phyloP scores from a whole-genome alignment of 2,797 vertebrate genomes.

The Craterocephalus amniculus region DNA sequence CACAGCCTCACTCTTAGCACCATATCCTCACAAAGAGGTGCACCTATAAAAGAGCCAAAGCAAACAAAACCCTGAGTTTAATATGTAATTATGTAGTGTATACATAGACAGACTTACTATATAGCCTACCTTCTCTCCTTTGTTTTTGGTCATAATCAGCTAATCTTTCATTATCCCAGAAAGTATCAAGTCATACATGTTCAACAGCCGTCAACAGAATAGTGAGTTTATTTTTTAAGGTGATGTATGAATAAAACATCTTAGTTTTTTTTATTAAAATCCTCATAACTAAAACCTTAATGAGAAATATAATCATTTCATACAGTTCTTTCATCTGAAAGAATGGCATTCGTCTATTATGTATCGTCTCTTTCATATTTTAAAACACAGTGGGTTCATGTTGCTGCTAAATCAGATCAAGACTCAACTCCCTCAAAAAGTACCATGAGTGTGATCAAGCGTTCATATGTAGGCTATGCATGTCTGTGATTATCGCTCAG shows the following conservation, averaged over 20 bases:
- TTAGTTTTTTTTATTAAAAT: neutral
- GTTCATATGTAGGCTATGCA: constrained; percentile 34
- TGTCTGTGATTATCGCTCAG: constrained; percentile 41
- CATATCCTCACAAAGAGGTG: too few species aligned
- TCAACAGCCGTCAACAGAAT: neutral
- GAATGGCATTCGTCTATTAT: neutral
- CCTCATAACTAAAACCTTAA: neutral
- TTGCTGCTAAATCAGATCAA: neutral
- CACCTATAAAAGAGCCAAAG: too few species aligned
- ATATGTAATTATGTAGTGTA: too few species aligned
- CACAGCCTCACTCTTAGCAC: too few species aligned
- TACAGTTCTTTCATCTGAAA: neutral
- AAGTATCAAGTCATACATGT: too few species aligned
- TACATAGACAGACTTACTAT: neutral
- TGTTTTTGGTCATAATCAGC: neutral
- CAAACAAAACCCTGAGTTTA: too few species aligned
- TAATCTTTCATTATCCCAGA: too few species aligned
- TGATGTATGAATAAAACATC: neutral
- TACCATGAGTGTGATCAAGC: constrained; percentile 11
- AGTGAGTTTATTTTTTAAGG: neutral
- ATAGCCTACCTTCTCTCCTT: neutral
- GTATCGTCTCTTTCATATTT: too few species aligned
- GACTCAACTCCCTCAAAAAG: too few species aligned
- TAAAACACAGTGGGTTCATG: neutral
- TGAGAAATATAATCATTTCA: neutral